These are phyloP conservation scores for Drosophila ezoana DNA, from an alignment of 2,888 invertebrate species.

Conservation along the genomic window DNA sequence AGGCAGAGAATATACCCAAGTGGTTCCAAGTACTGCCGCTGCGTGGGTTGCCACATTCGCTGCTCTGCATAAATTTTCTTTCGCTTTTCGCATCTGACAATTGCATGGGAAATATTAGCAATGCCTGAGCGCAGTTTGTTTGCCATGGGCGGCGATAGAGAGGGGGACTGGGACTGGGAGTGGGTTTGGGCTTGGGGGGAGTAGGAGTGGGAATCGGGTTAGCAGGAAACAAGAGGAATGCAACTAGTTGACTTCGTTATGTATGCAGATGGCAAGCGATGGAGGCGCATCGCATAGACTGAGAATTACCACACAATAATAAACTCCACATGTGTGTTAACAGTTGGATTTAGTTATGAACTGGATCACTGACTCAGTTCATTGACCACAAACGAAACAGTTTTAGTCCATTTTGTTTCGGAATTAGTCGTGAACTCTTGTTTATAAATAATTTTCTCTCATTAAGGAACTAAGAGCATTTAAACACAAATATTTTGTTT, in stretches of 20 bases:
- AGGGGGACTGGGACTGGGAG: too few relatives aligned
- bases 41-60: slow-evolving; percentile 26
- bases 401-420: neutral
- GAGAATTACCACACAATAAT: slow-evolving; percentile 25
- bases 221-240: slow-evolving; percentile 16
- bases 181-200: too few relatives aligned
- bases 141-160: slow-evolving; percentile 2
- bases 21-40: slow-evolving; percentile 20
- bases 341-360: slow-evolving; percentile 4
- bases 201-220: neutral
- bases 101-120: slow-evolving; percentile 68
- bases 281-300: slow-evolving; percentile 4
- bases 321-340: slow-evolving; percentile 17
- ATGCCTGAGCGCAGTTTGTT: slow-evolving; percentile 52
- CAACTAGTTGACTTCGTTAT: slow-evolving; percentile 39
- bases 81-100: slow-evolving; percentile 69
- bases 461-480: neutral
- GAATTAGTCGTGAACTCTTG: too few relatives aligned
- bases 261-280: slow-evolving; percentile 16
- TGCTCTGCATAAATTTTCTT: slow-evolving; percentile 74
- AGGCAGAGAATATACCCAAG: slow-evolving; percentile 35
- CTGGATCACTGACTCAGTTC: slow-evolving; percentile 8
- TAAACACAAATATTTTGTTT: neutral
- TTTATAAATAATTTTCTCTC: neutral
- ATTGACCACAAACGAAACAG: slow-evolving; percentile 2